Evolutionary conservation across 2,113 vertebrate species (phyloP).

Genomic region (Alectura lathami): DNA sequence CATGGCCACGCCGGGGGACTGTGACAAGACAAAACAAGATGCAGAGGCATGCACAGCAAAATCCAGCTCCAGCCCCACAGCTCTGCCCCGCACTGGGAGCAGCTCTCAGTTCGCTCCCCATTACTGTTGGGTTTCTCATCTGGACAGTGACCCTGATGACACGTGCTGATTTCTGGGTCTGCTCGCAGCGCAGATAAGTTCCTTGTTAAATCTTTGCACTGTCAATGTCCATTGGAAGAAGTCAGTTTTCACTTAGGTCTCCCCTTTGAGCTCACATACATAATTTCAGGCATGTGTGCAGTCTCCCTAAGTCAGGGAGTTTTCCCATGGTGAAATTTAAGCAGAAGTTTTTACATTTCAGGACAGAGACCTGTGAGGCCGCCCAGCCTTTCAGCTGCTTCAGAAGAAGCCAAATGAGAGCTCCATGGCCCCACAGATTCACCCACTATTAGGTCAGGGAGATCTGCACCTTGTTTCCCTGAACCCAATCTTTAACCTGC

Average conservation of each 20-base stretch:
- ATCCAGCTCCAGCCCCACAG: background rate
- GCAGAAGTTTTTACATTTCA: background rate
- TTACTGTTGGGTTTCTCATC: background rate
- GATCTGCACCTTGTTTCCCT: background rate
- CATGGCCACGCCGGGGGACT: fast-evolving
- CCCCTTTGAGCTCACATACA: background rate
- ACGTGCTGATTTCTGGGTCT: background rate
- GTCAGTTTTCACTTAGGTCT: background rate
- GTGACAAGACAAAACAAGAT: fast-evolving
- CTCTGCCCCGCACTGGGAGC: background rate
- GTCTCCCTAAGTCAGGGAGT: background rate
- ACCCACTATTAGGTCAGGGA: background rate
- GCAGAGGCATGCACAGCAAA: background rate
- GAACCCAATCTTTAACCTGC: background rate
- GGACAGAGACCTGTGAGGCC: background rate
- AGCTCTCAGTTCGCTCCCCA: background rate
- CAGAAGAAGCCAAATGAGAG: background rate
- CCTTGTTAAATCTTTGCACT: background rate
- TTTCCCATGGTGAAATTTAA: background rate
- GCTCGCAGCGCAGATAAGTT: fast-evolving
- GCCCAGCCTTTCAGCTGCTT: background rate
- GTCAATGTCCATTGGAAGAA: background rate
- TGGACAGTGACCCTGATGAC: fast-evolving
- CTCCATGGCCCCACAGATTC: background rate
- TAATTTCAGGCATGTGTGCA: background rate